These are phyloP conservation scores for Corythucha ciliata DNA, from an alignment of 2,888 invertebrate genomes.

Conservation along the genomic window DNA sequence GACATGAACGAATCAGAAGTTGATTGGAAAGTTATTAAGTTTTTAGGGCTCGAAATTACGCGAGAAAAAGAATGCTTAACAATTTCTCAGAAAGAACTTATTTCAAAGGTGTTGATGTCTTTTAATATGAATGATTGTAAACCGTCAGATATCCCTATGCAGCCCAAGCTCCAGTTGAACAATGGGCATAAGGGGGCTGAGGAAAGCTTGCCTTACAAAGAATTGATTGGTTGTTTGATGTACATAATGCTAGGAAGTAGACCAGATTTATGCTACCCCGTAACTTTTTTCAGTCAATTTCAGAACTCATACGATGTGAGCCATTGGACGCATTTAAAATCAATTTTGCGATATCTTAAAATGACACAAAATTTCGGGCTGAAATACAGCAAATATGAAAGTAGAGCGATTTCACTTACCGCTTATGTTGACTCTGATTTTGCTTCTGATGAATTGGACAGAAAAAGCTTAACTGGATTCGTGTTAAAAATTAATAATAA, in stretches of 20 bases:
- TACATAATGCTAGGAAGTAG: slow-evolving; percentile 11
- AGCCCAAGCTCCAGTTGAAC: slow-evolving; percentile 10
- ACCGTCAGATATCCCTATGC: slow-evolving; percentile 1
- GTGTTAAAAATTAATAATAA: neutral
- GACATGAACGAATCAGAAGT: neutral
- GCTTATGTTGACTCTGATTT: slow-evolving; percentile 9
- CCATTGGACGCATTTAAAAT: slow-evolving; percentile 18
- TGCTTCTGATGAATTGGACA: neutral
- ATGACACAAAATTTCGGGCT: slow-evolving; percentile 4
- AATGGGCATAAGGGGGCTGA: neutral
- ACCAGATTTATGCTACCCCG: slow-evolving; percentile 4
- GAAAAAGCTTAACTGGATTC: slow-evolving; percentile 4
- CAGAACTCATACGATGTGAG: slow-evolving; percentile 8
- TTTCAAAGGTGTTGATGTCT: neutral
- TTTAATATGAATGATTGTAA: slow-evolving; percentile 2
- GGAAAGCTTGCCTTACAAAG: neutral
- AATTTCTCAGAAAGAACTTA: neutral
- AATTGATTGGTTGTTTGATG: slow-evolving; percentile 10
- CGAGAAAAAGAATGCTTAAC: neutral
- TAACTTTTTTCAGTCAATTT: slow-evolving; percentile 18
- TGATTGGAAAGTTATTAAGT: neutral
- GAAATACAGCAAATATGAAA: slow-evolving; percentile 2
- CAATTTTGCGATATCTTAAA: slow-evolving; percentile 15
- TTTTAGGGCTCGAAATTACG: neutral
- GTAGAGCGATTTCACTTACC: neutral